phyloP scores from a whole-genome alignment of 2,888 invertebrate genomes.

The Cephus rjabovi region DNA sequence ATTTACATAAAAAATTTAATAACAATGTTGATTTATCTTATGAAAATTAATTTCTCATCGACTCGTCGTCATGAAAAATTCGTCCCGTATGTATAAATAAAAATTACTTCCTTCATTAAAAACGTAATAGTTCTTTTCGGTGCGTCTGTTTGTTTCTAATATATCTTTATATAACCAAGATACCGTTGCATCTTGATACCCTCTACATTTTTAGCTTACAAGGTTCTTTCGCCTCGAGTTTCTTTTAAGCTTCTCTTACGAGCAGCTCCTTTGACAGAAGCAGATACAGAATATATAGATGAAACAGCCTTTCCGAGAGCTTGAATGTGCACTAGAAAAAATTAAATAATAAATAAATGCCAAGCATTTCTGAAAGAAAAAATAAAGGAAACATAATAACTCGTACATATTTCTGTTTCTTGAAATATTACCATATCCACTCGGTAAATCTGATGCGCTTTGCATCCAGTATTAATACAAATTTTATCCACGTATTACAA shows the following conservation, averaged over 20 bases:
- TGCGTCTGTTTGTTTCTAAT: background rate
- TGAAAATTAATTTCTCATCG: background rate
- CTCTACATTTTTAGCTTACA: conserved; percentile 24
- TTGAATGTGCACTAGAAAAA: conserved; percentile 4
- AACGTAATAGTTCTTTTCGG: background rate
- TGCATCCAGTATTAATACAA: too few species aligned
- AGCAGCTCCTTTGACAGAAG: conserved; percentile 28
- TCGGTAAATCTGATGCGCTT: background rate
- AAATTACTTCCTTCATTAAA: background rate
- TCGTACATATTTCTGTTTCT: background rate
- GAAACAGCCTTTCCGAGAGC: background rate
- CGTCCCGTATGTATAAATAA: background rate
- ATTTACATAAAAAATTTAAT: background rate
- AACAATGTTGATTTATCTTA: background rate
- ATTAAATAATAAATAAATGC: conserved; percentile 1
- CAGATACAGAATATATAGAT: conserved; percentile 6
- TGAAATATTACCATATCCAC: background rate
- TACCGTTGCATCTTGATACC: conserved; percentile 22
- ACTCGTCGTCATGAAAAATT: background rate
- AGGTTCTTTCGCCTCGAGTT: conserved; percentile 20
- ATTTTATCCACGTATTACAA: too few species aligned
- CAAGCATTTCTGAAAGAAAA: background rate
- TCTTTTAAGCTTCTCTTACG: conserved; percentile 12
- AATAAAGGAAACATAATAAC: background rate
- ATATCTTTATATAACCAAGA: background rate